A percentile compares a stretch with the other conserved stretches of the same genome.
These are phyloP conservation scores for Drosophila atripex DNA, from an alignment of 2,888 invertebrate genomes.

Conservation along the genomic window DNA sequence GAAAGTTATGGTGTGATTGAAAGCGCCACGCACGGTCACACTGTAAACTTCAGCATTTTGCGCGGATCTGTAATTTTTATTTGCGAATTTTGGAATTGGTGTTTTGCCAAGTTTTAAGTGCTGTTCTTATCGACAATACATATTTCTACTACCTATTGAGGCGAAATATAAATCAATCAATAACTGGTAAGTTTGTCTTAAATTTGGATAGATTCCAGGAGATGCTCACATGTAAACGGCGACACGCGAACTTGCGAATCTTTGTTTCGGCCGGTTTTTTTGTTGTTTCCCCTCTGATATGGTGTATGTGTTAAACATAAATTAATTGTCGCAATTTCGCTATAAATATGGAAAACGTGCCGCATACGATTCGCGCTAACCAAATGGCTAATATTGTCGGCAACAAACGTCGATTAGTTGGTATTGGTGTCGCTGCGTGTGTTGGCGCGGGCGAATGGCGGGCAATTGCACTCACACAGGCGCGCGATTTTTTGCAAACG, in stretches of 20 bases:
- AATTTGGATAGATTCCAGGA: constrained; percentile 24
- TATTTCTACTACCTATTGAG: constrained; percentile 7
- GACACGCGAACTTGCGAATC: constrained; percentile 61
- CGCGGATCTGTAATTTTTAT: constrained; percentile 1
- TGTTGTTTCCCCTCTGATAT: constrained; percentile 9
- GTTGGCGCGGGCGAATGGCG: constrained; percentile 68
- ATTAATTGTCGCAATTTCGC: constrained; percentile 41
- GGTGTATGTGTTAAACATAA: constrained; percentile 42
- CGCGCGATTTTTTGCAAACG: constrained; percentile 19
- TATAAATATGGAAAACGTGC: constrained; percentile 36
- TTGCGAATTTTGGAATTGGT: background rate
- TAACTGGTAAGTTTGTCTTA: constrained; percentile 34
- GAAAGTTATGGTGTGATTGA: background rate
- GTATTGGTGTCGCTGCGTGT: constrained; percentile 24
- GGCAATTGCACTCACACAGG: constrained; percentile 44
- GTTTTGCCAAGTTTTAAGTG: constrained; percentile 7
- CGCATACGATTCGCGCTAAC: constrained; percentile 28
- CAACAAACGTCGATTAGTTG: background rate
- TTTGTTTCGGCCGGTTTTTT: constrained; percentile 29
- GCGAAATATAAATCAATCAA: constrained; percentile 5
- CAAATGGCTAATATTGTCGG: constrained; percentile 32
- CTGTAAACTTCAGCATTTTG: background rate
- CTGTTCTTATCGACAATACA: background rate
- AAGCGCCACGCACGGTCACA: background rate
- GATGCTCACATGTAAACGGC: constrained; percentile 19